Evolutionary conservation across 2,888 invertebrate species (phyloP).

Genomic region (Diploptera punctata): DNA sequence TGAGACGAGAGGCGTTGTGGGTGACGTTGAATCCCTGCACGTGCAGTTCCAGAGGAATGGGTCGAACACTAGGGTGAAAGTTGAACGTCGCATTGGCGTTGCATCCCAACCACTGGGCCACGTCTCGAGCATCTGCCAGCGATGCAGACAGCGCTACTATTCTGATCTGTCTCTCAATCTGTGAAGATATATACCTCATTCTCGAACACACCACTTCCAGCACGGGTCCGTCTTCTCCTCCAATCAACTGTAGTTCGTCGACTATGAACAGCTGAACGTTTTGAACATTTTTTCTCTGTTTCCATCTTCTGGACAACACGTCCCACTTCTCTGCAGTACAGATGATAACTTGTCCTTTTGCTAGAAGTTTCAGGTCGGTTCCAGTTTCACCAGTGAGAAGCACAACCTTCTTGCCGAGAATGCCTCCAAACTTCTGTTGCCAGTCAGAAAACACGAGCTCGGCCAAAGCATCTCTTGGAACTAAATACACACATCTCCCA

Average conservation of each 20-base stretch:
- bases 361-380: constrained; percentile 89
- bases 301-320: constrained; percentile 97
- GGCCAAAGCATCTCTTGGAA: constrained; percentile 91
- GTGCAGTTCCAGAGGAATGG: constrained; percentile 93
- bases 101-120: constrained; percentile 96
- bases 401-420: constrained; percentile 85
- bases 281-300: constrained; percentile 97
- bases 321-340: constrained; percentile 99
- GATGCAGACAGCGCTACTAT: constrained; percentile 95
- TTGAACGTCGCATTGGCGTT: constrained; percentile 94
- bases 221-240: constrained; percentile 91
- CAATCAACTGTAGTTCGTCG: constrained; percentile 92
- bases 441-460: constrained; percentile 91
- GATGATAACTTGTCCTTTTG: constrained; percentile 75
- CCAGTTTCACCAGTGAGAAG: constrained; percentile 96
- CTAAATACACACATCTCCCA: constrained; percentile 92
- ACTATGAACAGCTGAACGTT: constrained; percentile 96
- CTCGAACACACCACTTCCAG: constrained; percentile 91
- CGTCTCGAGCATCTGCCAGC: constrained; percentile 92
- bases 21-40: constrained; percentile 92
- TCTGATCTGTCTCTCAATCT: constrained; percentile 86
- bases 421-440: constrained; percentile 84
- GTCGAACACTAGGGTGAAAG: constrained; percentile 97
- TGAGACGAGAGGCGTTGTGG: constrained; percentile 94
- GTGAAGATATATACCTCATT: constrained; percentile 96